Evolutionary conservation across 2,797 vertebrate genomes (phyloP), one percentile per base, ranked within the genome.

Genomic region (Oceanodroma leucorhoa): DNA sequence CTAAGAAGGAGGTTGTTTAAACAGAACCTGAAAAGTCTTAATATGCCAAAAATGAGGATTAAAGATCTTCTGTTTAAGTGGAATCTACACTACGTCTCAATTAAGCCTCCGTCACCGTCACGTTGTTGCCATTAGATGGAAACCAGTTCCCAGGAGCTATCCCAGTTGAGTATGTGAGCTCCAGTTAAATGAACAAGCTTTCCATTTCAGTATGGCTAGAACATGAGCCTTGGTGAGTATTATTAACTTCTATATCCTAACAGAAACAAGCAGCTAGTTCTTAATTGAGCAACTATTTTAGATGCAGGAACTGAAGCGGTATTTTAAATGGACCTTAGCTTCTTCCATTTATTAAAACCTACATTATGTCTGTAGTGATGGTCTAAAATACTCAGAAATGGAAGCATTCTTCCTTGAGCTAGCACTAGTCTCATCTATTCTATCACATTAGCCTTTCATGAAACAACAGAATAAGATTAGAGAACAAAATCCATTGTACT

Each of bases 401-500:
- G 41, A 85, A 67, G 19, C 17, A 64, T 60, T 93, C 65, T 92
- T 93, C 87, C 78, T 86, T 84, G 48, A 88, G 30, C 22, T 30
- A 91, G 16, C 26, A n/a, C 43, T 70, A 21, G n/a, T 53, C 38
- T 85, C 62, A 79, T 87, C 66, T 87, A 45, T 70, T 81, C 32
- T 61, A 51, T 72, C 62, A 60, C 69, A 89, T 87, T 85, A 67
- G 55, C 23, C 76, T 81, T 93, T 65, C 71, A 57, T 86, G 50
- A 84, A 92, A 89, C 48, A 93, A 78, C 29, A 50, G 76, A 95
- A 66, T 83, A 81, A 82, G 82, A 87, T 85, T 93, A 80, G 53
- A 73, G 78, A 79, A 57, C 36, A 81, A 92, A 93, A 89, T 88
- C 57, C 51, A 41, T 69, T 81, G 29, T 67, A 72, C 50, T 51